These are phyloP conservation scores for Orycteropus afer DNA, from an alignment of 2,113 vertebrate species.

Conservation along the genomic window DNA sequence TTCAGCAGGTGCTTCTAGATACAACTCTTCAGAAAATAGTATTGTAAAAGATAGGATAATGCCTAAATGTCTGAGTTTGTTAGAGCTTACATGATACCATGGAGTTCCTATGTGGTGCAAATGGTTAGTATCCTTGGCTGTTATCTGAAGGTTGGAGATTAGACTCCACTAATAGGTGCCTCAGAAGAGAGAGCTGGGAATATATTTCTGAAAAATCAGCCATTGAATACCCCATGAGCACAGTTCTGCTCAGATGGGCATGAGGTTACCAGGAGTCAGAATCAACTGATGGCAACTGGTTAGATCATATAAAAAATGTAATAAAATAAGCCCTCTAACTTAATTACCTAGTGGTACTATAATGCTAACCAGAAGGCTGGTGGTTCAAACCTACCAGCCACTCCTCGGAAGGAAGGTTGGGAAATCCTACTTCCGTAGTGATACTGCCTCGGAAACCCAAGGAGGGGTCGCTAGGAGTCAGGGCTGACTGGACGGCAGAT, in stretches of 20 bases:
- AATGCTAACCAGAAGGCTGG: too few species aligned
- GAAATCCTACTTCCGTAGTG: too few species aligned
- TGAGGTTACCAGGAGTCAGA: neutral
- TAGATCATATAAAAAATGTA: neutral
- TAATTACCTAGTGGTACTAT: neutral
- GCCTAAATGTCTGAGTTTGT: neutral
- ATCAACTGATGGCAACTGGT: neutral
- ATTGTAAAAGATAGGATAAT: neutral
- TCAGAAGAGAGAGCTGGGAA: too few species aligned
- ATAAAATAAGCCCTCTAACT: neutral
- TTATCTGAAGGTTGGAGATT: neutral
- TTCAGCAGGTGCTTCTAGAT: constrained; percentile 49
- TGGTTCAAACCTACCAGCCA: too few species aligned
- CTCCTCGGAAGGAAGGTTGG: too few species aligned
- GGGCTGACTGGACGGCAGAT: too few species aligned
- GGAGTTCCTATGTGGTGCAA: neutral
- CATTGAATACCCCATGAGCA: too few species aligned
- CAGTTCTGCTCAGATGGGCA: too few species aligned
- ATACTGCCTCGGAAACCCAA: too few species aligned
- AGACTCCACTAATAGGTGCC: too few species aligned
- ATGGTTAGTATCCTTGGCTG: neutral
- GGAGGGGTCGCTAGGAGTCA: too few species aligned
- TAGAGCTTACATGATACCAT: neutral
- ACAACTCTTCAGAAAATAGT: neutral
- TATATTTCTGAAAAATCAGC: too few species aligned